Evolutionary conservation across 2,797 vertebrate species (phyloP).

Genomic region (Furcifer pardalis): DNA sequence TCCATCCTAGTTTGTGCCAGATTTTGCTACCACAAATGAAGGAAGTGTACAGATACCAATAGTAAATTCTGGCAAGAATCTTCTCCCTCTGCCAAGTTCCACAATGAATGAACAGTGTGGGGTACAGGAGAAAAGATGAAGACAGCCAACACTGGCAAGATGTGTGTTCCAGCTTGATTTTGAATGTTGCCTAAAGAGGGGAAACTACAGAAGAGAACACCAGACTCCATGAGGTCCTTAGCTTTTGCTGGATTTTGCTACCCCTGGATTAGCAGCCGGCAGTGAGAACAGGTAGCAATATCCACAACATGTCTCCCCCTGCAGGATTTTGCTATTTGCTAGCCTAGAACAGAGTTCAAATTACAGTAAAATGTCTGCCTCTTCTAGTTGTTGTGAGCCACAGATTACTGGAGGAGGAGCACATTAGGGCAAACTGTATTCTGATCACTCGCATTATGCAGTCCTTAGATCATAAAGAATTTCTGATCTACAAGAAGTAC

Average conservation of each 20-base stretch:
- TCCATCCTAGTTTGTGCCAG: not conserved
- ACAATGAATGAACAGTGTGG: too few species aligned
- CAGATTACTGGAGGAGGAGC: not conserved
- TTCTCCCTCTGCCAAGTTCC: not conserved
- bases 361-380: not conserved
- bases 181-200: not conserved
- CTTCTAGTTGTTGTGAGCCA: not conserved
- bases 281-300: not conserved
- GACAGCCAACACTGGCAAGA: not conserved
- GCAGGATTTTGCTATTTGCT: not conserved
- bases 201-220: not conserved
- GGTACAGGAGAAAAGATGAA: not conserved
- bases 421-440: not conserved
- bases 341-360: not conserved
- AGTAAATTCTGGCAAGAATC: not conserved
- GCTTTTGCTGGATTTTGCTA: not conserved
- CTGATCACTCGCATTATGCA: not conserved
- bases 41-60: not conserved
- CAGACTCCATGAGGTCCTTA: not conserved
- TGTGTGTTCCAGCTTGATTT: not conserved
- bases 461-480: not conserved
- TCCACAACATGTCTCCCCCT: slow-evolving; percentile 1
- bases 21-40: not conserved
- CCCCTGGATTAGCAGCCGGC: not conserved
- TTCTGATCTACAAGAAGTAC: not conserved